Base-by-base conservation (phyloP, 23 tunicate species). In the Ciona savignyi region DNA sequence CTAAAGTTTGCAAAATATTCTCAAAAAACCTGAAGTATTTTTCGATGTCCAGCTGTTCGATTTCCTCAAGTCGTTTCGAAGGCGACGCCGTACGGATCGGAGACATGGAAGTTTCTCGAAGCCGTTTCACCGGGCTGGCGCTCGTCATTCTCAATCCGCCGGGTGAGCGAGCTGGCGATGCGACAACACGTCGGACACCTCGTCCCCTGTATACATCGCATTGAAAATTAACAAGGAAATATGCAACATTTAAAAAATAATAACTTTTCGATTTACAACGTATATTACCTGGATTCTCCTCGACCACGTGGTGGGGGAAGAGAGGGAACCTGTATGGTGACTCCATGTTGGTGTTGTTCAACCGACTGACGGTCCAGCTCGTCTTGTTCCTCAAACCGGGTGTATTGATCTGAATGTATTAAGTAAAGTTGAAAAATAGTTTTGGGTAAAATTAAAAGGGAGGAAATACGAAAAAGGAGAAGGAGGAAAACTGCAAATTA, bases 21-120 rank as follows among this genome's bases (percentile, higher is more conserved):
- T n/a, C n/a, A n/a, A n/a, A n/a, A 26, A 71, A 91, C 97, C 66
- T 81, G 83, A 84, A 91, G 68, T 67, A 91, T 76, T 91, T 91
- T 64, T 91, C 97, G 23, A 91, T 84, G 75, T 91, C 97, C 68
- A 84, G 71, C 33, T 70, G 77, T 3, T 94, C 95, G 25, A 79
- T 69, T 64, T 87, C 89, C 4, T 87, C 99, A 15, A 81, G 64
- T 23, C 95, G 64, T 35, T 30, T 81, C 29, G 93, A 78, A 20
- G 98, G 93, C 31, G 98, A 86, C 69, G 69, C 85, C 68, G 77
- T 35, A 31, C 96, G 85, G 61, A 83, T 35, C 22, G 89, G 89
- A 1, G 89, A 83, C 24, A 63, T 60, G 2, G 89, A 70, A 29
- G 69, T 77, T 27, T 83, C 82, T 21, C 89, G 82, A 32, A 83